Evolutionary conservation across 2,888 invertebrate species (phyloP), one percentile per base, ranked within the genome.

Genomic region (Volucella inanis): DNA sequence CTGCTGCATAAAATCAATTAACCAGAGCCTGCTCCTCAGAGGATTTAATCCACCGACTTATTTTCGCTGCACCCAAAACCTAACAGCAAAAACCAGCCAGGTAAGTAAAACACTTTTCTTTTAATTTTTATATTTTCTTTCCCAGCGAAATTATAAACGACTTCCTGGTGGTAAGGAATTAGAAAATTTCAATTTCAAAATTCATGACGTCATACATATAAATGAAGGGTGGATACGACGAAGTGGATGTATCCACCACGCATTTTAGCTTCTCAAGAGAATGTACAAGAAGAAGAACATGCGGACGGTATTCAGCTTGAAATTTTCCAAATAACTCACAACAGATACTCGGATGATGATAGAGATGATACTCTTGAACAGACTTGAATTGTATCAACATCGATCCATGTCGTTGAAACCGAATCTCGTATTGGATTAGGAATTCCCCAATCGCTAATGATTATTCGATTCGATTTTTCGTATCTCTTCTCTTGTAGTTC

Each of bases 151-250:
- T 50, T 47, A 54, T 43, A 50, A 50, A 52, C 47, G 31, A 47
- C 31, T 31, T 6, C 6, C 31, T 15, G 57, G 18, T 54, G 52
- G 38, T 55, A 68, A 64, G 65, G 49, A 62, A 75, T 43, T 45
- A 54, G 71, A 61, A 41, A 62, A 70, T n/a, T n/a, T n/a, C n/a
- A n/a, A n/a, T n/a, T n/a, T n/a, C n/a, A n/a, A n/a, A n/a, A 74
- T 84, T 59, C 57, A 70, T 84, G 84, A 84, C 79, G 84, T 84
- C 84, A 84, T 70, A 75, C 18, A 59, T 75, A 57, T 54, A 79
- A 79, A 71, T 55, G 43, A 75, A 55, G 84, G 84, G 79, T 79
- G 78, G 64, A 70, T 70, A 77, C 68, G 39, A 45, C 43, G 1
- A 38, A 54, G 2, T 55, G 9, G 55, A 18, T 55, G 43, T 39